Conservation (phyloP, 2,797 vertebrate genomes). For the Enteromius trimaculatus region DNA sequence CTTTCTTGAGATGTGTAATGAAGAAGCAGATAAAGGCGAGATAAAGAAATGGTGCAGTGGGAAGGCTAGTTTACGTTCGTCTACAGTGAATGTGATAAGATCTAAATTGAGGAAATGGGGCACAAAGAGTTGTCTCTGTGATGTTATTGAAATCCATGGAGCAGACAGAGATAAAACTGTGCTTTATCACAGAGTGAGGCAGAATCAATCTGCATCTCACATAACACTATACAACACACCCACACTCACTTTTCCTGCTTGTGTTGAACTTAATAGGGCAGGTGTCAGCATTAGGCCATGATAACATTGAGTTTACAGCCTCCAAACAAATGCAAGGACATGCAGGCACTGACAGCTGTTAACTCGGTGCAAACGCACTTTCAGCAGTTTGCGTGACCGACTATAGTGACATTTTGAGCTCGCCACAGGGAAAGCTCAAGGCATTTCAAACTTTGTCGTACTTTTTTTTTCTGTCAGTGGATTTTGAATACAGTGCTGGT, state of each 20-base stretch:
- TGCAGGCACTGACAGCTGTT: conserved; percentile 7
- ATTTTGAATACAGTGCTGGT: not conserved
- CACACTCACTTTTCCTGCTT: conserved; percentile 25
- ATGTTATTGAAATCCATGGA: conserved; percentile 39
- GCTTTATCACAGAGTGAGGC: conserved; percentile 33
- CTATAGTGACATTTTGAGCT: conserved; percentile 24
- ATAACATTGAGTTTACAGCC: conserved; percentile 15
- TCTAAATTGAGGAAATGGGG: conserved; percentile 52
- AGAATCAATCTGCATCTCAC: conserved; percentile 15
- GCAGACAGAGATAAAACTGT: conserved; percentile 20
- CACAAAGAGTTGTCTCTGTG: conserved; percentile 47
- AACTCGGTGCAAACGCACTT: conserved; percentile 20
- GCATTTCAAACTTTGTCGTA: conserved; percentile 22
- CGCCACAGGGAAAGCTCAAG: conserved; percentile 12
- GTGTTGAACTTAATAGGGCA: not conserved
- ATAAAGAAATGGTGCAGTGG: conserved; percentile 35
- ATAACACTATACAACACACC: not conserved
- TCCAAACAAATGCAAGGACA: conserved; percentile 26
- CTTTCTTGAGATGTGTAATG: conserved; percentile 13
- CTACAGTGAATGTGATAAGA: conserved; percentile 36
- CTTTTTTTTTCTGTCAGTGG: conserved; percentile 14
- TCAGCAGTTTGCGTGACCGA: conserved; percentile 11
- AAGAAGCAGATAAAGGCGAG: conserved; percentile 14
- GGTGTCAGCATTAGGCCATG: conserved; percentile 8
- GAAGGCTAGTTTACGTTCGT: conserved; percentile 19